Conservation (phyloP, 2,113 vertebrate genomes). For the Oryzias curvinotus region DNA sequence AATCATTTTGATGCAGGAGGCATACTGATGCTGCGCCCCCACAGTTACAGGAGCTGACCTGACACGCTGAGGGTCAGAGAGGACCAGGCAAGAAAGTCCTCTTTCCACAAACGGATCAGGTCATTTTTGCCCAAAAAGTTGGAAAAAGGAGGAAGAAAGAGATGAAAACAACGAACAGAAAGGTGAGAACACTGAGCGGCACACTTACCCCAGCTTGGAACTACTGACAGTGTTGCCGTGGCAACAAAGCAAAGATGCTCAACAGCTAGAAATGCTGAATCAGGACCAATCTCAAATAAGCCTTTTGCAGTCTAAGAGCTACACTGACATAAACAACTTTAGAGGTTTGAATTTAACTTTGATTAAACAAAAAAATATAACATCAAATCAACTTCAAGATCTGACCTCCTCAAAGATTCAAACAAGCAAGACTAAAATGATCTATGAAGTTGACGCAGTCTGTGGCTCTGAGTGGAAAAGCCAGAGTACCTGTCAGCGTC, state of each 20-base stretch:
- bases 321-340: neutral
- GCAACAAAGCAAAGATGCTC: conserved; percentile 67
- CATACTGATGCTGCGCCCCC: no score
- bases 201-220: conserved; percentile 66
- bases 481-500: conserved; percentile 62
- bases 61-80: no score
- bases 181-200: conserved; percentile 7
- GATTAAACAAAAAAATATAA: no score
- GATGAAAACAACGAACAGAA: neutral
- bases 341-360: neutral
- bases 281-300: conserved; percentile 16
- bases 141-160: neutral
- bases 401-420: neutral
- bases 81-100: no score
- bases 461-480: conserved; percentile 40
- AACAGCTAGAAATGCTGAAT: conserved; percentile 39
- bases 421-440: neutral
- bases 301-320: conserved; percentile 4
- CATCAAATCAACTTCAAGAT: no score
- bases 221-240: conserved; percentile 57
- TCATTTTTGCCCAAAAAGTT: neutral
- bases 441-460: conserved; percentile 8
- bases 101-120: neutral
- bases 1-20: no score
- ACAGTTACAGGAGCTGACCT: no score